A percentile compares a stretch with the other conserved stretches of the same genome.
Conservation (phyloP, 2,888 invertebrate species). For the Ligdia adustata region DNA sequence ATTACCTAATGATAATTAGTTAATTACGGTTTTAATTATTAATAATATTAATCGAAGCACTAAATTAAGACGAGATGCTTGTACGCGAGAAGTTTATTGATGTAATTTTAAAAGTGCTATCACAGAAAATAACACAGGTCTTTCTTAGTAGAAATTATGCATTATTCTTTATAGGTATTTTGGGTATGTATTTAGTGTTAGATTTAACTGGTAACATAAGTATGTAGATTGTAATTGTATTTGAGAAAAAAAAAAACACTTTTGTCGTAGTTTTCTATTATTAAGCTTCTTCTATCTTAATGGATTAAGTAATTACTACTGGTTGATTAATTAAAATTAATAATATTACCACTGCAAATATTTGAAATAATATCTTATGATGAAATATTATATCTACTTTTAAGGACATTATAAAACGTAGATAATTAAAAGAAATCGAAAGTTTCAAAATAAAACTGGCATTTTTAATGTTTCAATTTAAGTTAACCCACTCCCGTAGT, state of each 20-base stretch:
- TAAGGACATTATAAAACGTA: conserved; percentile 85
- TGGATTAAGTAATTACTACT: conserved; percentile 82
- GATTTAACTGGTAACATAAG: conserved; percentile 83
- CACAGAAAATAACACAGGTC: conserved; percentile 75
- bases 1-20: conserved; percentile 84
- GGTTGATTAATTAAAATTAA: conserved; percentile 80
- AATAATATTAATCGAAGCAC: conserved; percentile 77
- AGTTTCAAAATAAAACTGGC: conserved; percentile 81
- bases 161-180: conserved; percentile 84
- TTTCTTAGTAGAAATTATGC: conserved; percentile 82
- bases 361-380: conserved; percentile 85
- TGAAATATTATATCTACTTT: conserved; percentile 84
- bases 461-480: conserved; percentile 76
- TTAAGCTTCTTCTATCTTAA: conserved; percentile 85
- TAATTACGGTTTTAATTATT: conserved; percentile 85
- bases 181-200: conserved; percentile 84
- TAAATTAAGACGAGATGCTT: conserved; percentile 80
- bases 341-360: conserved; percentile 85
- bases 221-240: conserved; percentile 83
- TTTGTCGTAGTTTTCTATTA: conserved; percentile 83
- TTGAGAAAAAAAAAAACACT: conserved; percentile 71
- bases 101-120: conserved; percentile 79
- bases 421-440: conserved; percentile 85
- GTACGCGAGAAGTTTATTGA: conserved; percentile 73
- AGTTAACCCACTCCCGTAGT: conserved; percentile 57